Evolutionary conservation across 2,113 vertebrate species (phyloP).

Genomic region (Neodon shergylaensis): DNA sequence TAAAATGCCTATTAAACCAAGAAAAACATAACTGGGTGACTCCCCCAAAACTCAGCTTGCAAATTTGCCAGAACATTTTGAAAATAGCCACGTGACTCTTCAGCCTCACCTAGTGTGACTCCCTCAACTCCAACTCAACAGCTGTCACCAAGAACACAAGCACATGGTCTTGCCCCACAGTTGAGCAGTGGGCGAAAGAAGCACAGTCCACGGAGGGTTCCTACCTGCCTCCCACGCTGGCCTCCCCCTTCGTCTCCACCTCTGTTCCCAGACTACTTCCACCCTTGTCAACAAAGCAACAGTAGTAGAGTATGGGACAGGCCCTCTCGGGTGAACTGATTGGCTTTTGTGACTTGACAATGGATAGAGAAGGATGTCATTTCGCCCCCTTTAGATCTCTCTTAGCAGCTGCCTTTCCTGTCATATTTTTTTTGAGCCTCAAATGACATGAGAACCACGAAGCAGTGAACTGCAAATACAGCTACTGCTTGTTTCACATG

Average conservation of each 20-base stretch:
- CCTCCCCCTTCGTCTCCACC: too few species aligned
- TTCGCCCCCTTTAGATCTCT: not conserved
- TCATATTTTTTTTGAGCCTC: not conserved
- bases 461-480: not conserved
- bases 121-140: not conserved
- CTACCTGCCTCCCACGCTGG: not conserved
- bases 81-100: conserved; percentile 62
- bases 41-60: conserved; percentile 44
- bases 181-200: not conserved
- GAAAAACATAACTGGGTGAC: conserved; percentile 48
- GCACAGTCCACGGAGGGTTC: not conserved
- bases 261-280: not conserved
- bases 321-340: not conserved
- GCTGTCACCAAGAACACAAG: not conserved
- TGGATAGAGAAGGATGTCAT: not conserved
- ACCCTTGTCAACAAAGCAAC: not conserved
- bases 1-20: not conserved
- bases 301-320: not conserved
- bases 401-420: not conserved
- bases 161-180: conserved; percentile 4
- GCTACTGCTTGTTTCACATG: conserved; percentile 23
- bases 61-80: conserved; percentile 68
- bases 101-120: conserved; percentile 20
- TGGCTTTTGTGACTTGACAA: not conserved
- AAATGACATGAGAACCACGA: not conserved